A percentile compares a stretch with the other conserved stretches of the same genome.
Conservation (phyloP, 2,113 vertebrate genomes). For the Prolemur simus region DNA sequence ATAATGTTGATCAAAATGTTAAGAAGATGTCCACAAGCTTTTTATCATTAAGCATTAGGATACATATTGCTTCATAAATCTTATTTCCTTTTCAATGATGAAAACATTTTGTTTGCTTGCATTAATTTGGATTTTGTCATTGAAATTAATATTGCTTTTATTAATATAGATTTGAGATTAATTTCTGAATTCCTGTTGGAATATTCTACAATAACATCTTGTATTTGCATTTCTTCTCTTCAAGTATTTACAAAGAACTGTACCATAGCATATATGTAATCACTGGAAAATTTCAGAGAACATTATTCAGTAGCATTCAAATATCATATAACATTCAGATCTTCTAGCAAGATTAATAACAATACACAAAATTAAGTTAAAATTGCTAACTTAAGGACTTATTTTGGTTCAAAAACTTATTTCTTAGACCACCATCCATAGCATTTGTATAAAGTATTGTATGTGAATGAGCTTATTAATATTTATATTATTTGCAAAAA, state of each 20-base stretch:
- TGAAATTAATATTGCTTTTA: neutral
- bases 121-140: neutral
- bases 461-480: neutral
- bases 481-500: constrained; percentile 28
- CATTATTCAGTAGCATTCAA: neutral
- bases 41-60: neutral
- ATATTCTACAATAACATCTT: neutral
- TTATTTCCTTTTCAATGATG: neutral
- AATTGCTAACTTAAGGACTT: neutral
- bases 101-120: neutral
- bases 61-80: neutral
- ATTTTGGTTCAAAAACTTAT: neutral
- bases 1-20: neutral
- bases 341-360: neutral
- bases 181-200: neutral
- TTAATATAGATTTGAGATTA: neutral
- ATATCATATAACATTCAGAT: neutral
- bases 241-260: neutral
- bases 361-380: neutral
- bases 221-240: neutral
- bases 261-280: neutral
- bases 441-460: neutral
- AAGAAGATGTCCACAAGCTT: neutral
- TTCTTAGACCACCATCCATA: neutral
- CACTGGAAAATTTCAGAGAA: neutral